Base-by-base conservation (phyloP, 1,140 invertebrate species). In the Lordiphosa mommai region DNA sequence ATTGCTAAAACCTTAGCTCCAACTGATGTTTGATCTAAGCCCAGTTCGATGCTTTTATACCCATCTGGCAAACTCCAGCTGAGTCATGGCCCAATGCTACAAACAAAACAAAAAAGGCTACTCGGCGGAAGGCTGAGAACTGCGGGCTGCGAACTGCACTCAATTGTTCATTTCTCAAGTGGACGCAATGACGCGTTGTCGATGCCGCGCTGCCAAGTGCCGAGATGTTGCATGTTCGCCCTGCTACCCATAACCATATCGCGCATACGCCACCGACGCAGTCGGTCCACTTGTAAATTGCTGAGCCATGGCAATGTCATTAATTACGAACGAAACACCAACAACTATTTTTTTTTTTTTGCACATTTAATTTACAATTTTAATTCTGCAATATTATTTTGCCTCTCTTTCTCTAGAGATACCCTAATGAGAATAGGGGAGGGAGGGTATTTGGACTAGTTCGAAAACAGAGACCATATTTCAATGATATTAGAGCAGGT, bases 51-150 rank as follows among this genome's bases (percentile, higher is more conserved):
- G 70, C 49, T 82, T 80, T 70, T 80, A 80, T 80, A 80, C 56
- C 55, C 51, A 40, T 44, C 30, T 23, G 7, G 34, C 3, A 43
- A 37, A 50, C 68, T 43, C 61, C 40, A 41, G 70, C 48, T 72
- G 63, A 77, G 72, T 77, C 72, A 77, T 63, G 44, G 36, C 48
- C 67, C 63, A 40, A 44, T 53, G 61, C 49, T 7, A 29, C 29
- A 16, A 27, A 13, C 23, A 8, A 53, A 64, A 32, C 61, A 29
- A 27, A 29, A 30, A 8, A 23, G 12, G n/a, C 61, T 61, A 67
- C 73, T 70, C 69, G 69, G 82, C 80, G 60, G 66, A 80, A 80
- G 76, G 74, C 63, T 82, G 76, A 82, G 73, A 79, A 76, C 49
- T 37, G 38, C 52, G 55, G 40, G 46, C 20, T 10, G 33, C 41